Evolutionary conservation across 2,888 invertebrate genomes (phyloP).

Genomic region (Uropetala carovei): DNA sequence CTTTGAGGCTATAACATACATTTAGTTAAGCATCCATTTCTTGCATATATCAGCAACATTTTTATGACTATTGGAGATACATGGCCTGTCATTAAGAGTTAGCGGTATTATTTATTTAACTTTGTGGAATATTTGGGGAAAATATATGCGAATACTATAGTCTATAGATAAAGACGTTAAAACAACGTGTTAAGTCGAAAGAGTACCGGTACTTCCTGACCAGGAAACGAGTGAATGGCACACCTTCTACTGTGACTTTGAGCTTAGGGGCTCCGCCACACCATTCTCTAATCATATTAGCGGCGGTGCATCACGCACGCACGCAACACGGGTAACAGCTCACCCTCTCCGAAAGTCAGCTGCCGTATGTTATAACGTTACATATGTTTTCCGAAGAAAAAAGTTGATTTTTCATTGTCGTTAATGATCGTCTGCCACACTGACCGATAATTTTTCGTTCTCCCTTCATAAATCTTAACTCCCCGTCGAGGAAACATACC

Average conservation of each 20-base stretch:
- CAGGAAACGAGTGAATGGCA: neutral
- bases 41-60: too few species aligned
- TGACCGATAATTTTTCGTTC: too few species aligned
- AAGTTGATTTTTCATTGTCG: neutral
- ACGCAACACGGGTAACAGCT: neutral
- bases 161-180: neutral
- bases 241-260: neutral
- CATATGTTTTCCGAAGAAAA: neutral
- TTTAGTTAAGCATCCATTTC: too few species aligned
- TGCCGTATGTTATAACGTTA: neutral
- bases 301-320: neutral
- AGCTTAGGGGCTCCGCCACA: neutral
- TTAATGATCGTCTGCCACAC: neutral
- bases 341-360: neutral
- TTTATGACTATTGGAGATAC: too few species aligned
- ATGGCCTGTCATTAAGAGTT: too few species aligned
- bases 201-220: neutral
- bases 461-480: too few species aligned
- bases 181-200: neutral
- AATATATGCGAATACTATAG: too few species aligned
- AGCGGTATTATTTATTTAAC: too few species aligned
- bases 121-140: too few species aligned
- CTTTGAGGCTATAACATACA: too few species aligned
- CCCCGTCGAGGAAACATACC: too few species aligned
- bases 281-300: slow-evolving; percentile 15